Evolutionary conservation across 2,888 invertebrate genomes (phyloP).

Genomic region (Pseudococcus longispinus): DNA sequence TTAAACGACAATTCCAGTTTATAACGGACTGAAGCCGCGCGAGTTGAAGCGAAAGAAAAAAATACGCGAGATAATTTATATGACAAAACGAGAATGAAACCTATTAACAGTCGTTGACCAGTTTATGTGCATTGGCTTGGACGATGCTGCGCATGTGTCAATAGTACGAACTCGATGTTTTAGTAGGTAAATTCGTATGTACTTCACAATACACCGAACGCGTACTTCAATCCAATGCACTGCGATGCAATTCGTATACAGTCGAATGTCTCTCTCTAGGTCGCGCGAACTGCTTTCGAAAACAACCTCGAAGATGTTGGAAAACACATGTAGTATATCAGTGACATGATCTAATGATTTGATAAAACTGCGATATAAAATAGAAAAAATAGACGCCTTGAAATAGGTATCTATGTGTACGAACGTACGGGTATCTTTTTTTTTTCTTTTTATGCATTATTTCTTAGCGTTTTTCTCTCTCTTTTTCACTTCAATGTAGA

Average conservation of each 20-base stretch:
- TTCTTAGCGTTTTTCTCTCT: not conserved
- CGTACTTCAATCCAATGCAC: not conserved
- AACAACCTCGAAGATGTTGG: conserved; percentile 26
- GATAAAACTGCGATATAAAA: conserved; percentile 5
- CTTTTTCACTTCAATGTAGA: not conserved
- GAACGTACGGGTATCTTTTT: not conserved
- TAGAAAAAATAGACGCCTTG: not conserved
- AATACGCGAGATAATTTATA: not conserved
- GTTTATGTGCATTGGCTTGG: not conserved
- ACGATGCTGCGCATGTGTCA: not conserved
- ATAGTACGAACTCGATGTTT: not conserved
- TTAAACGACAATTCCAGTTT: conserved; percentile 16
- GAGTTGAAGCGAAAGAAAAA: not conserved
- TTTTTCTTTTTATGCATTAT: not conserved
- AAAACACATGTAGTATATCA: conserved; percentile 25
- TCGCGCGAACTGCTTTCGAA: conserved; percentile 10
- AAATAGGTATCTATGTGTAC: not conserved
- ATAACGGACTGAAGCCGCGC: not conserved
- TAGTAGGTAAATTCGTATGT: not conserved
- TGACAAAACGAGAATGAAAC: conserved; percentile 13
- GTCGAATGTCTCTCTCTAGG: not conserved
- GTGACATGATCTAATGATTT: conserved; percentile 18
- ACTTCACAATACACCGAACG: too few relatives aligned
- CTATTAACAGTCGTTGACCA: conserved; percentile 22
- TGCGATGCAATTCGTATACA: not conserved